phyloP scores from a whole-genome alignment of 2,888 invertebrate species.

The Pterobdella sp. region DNA sequence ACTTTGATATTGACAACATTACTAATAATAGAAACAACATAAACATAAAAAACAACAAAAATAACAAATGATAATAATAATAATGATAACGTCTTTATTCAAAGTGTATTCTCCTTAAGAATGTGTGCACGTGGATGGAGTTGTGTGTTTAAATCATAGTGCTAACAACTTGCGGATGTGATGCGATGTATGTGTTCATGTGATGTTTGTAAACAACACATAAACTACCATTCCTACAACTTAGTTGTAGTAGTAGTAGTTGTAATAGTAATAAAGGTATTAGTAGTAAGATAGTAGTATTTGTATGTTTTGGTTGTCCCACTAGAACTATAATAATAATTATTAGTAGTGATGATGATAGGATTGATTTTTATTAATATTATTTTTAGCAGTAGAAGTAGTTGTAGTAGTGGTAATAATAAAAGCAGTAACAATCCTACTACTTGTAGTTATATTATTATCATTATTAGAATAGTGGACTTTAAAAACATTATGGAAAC shows the following conservation, averaged over 20 bases:
- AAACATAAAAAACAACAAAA: no score
- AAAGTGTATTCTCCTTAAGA: no score
- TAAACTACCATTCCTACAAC: no score
- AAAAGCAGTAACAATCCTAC: background rate
- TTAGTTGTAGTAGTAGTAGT: slow-evolving; percentile 2
- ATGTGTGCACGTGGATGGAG: no score
- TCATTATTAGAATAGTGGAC: background rate
- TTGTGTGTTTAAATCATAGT: no score
- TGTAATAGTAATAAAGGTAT: background rate
- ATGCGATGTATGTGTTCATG: no score
- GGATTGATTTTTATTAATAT: background rate
- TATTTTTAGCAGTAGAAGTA: background rate
- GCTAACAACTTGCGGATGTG: no score
- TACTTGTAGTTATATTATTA: background rate
- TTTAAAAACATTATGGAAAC: background rate
- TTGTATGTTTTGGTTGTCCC: background rate
- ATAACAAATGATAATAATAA: no score
- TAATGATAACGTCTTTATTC: no score
- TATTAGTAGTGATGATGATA: slow-evolving; percentile 2
- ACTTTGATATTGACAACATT: no score
- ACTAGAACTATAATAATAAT: background rate
- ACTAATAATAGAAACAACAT: background rate
- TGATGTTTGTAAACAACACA: no score
- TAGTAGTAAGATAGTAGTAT: background rate
- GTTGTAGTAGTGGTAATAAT: slow-evolving; percentile 2